Percentiles rank a stretch among this genome's conserved stretches.
Conservation (phyloP, 2,113 vertebrate species). For the Chinchilla lanigera region DNA sequence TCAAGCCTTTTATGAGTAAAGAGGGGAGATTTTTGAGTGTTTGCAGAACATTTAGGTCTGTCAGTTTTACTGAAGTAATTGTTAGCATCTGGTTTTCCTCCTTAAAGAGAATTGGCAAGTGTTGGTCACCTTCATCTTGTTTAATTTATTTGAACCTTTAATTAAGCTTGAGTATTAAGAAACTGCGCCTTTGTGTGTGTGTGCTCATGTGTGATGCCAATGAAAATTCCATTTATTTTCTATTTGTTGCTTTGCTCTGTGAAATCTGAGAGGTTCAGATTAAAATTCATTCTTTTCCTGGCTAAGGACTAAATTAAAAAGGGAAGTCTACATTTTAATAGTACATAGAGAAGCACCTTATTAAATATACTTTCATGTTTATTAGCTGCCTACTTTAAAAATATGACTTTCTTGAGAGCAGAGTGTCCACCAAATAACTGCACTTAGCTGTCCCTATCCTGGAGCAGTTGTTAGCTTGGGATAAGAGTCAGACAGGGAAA, state of each 20-base stretch:
- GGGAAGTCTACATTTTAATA: slow-evolving; percentile 17
- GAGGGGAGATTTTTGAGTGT: slow-evolving; percentile 10
- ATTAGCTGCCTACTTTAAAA: neutral
- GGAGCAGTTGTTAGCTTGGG: neutral
- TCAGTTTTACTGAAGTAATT: slow-evolving; percentile 40
- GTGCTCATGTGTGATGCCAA: neutral
- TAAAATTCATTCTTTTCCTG: neutral
- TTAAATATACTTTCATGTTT: neutral
- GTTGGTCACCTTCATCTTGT: neutral
- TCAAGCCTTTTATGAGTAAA: neutral
- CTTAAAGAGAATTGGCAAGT: slow-evolving; percentile 2
- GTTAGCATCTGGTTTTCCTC: neutral
- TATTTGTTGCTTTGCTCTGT: slow-evolving; percentile 19
- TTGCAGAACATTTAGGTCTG: slow-evolving; percentile 52
- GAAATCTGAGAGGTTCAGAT: slow-evolving; percentile 24
- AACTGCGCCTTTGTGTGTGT: neutral
- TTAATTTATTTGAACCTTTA: slow-evolving; percentile 31
- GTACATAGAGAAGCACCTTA: neutral
- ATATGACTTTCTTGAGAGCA: neutral
- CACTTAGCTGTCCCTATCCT: neutral
- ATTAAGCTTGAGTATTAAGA: neutral
- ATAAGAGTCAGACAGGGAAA: neutral
- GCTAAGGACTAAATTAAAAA: slow-evolving; percentile 19
- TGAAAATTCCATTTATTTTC: slow-evolving; percentile 27
- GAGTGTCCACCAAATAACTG: neutral